Evolutionary conservation across 2,888 invertebrate genomes (phyloP).

Genomic region (Lacanobia oleracea): DNA sequence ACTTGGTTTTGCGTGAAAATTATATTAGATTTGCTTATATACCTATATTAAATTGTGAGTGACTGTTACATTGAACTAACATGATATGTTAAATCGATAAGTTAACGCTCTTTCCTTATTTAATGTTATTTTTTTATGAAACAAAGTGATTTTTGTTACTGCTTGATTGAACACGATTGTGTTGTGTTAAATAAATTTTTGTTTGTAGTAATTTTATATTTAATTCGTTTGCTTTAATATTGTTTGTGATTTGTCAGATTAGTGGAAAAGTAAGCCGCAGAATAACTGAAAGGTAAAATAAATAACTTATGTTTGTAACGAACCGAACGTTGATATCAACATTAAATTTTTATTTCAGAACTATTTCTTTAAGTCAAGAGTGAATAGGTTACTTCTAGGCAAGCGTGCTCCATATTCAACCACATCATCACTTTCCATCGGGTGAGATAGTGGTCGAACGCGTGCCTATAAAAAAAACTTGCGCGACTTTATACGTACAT

Average conservation of each 20-base stretch:
- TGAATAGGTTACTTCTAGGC: too few species aligned
- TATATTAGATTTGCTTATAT: slow-evolving; percentile 61
- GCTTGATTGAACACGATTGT: slow-evolving; percentile 34
- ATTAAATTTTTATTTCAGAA: neutral
- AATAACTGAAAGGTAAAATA: neutral
- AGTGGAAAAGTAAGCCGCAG: too few species aligned
- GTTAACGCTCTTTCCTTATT: slow-evolving; percentile 14
- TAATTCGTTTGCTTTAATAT: neutral
- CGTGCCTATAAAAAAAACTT: too few species aligned
- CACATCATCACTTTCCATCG: too few species aligned
- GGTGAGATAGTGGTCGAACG: too few species aligned
- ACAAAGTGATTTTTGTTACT: slow-evolving; percentile 34
- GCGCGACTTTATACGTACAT: too few species aligned
- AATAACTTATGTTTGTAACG: neutral
- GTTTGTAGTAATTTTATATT: slow-evolving; percentile 4
- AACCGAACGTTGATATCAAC: too few species aligned
- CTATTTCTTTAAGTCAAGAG: too few species aligned
- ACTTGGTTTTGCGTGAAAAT: slow-evolving; percentile 60
- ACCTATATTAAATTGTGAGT: slow-evolving; percentile 57
- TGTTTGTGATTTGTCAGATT: slow-evolving; percentile 9
- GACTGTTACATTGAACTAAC: slow-evolving; percentile 55
- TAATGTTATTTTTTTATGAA: slow-evolving; percentile 32
- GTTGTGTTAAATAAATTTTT: neutral
- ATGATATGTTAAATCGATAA: slow-evolving; percentile 59
- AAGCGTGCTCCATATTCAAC: too few species aligned